Conservation (phyloP, 2,797 vertebrate species). For the Tokudaia muenninki region DNA sequence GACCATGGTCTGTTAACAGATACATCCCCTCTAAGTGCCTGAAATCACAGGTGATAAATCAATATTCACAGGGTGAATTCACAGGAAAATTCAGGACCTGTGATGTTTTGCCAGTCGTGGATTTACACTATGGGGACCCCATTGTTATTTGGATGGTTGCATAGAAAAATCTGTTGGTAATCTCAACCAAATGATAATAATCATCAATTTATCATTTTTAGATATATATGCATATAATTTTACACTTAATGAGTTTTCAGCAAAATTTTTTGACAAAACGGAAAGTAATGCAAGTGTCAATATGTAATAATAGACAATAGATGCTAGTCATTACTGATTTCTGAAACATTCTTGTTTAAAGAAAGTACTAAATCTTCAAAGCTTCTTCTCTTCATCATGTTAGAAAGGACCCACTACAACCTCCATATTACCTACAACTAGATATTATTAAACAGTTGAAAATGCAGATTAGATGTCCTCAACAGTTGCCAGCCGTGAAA, state of each 20-base stretch:
- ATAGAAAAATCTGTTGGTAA: neutral
- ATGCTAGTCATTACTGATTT: slow-evolving; percentile 59
- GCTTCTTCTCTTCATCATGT: slow-evolving; percentile 68
- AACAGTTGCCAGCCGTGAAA: slow-evolving; percentile 80
- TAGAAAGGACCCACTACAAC: slow-evolving; percentile 50
- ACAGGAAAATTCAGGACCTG: neutral
- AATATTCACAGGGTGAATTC: slow-evolving; percentile 15
- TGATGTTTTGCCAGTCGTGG: neutral
- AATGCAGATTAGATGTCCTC: slow-evolving; percentile 78
- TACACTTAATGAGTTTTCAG: neutral
- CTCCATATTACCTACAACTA: slow-evolving; percentile 58
- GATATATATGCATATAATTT: neutral
- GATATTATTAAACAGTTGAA: slow-evolving; percentile 70
- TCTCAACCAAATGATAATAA: neutral
- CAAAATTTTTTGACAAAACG: slow-evolving; percentile 40
- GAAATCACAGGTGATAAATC: neutral
- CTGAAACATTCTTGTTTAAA: slow-evolving; percentile 61
- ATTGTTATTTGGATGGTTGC: slow-evolving; percentile 12
- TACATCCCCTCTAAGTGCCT: neutral
- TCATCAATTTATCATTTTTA: slow-evolving; percentile 50
- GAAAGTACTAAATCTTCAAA: slow-evolving; percentile 73
- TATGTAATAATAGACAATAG: neutral
- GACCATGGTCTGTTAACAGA: neutral
- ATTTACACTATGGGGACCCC: neutral
- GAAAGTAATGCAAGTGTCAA: slow-evolving; percentile 18